Percentiles rank a stretch among this genome's conserved stretches.
These are phyloP conservation scores for Cygnus atratus DNA, from an alignment of 2,113 vertebrate species.

Conservation along the genomic window DNA sequence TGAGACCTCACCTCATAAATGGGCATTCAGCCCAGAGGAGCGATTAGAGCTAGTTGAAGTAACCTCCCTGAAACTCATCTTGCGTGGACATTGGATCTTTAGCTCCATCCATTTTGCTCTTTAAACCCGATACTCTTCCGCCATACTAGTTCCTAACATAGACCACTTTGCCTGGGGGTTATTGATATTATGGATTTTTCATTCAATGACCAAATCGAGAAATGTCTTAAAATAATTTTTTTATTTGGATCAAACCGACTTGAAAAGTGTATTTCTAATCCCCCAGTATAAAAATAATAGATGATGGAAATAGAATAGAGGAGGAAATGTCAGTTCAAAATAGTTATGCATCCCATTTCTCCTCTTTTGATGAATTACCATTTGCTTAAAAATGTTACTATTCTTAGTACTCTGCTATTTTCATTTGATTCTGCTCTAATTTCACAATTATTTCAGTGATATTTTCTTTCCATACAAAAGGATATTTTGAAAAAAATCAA, in stretches of 20 bases:
- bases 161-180: not conserved
- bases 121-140: not conserved
- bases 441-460: not conserved
- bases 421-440: not conserved
- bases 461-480: not conserved
- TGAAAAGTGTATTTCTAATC: not conserved
- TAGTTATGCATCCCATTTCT: not conserved
- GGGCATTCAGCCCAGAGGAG: not conserved
- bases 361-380: not conserved
- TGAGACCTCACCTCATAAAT: fast-evolving
- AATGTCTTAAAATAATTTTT: not conserved
- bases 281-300: not conserved
- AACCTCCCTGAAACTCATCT: not conserved
- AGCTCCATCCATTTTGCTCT: not conserved
- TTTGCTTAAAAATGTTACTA: not conserved
- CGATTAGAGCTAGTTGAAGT: not conserved
- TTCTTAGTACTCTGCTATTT: not conserved
- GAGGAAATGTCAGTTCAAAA: not conserved
- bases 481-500: not conserved
- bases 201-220: not conserved
- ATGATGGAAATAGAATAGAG: not conserved
- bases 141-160: not conserved
- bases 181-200: not conserved
- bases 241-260: not conserved
- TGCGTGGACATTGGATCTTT: not conserved